Percentiles rank a stretch among this genome's conserved stretches.
Conservation (phyloP, 2,113 vertebrate genomes). For the Nothocercus julius region DNA sequence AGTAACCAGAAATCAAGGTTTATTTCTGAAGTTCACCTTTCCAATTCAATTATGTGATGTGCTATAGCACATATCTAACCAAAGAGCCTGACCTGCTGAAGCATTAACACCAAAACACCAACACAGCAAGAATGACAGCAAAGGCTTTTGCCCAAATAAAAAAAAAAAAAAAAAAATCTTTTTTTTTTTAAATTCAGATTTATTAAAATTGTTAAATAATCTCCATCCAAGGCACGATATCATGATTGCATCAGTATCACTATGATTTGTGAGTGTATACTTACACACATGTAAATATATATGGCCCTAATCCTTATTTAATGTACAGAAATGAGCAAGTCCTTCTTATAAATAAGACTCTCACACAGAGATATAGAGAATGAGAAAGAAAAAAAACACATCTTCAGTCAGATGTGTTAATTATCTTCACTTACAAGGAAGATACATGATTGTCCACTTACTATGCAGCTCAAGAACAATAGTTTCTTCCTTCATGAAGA, state of each 20-base stretch:
- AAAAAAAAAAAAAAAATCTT: neutral
- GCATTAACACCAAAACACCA: neutral
- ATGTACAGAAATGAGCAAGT: neutral
- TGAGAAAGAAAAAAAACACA: neutral
- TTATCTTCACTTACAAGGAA: constrained; percentile 9
- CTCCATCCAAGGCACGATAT: neutral
- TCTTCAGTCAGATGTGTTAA: constrained; percentile 3
- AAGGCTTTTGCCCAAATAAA: neutral
- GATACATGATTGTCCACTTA: constrained; percentile 4
- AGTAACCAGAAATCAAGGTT: neutral
- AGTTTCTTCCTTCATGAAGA: neutral
- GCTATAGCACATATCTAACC: constrained; percentile 1
- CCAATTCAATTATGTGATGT: neutral
- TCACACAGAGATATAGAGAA: neutral
- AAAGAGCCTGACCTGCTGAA: neutral
- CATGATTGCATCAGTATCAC: neutral
- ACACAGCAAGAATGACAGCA: neutral
- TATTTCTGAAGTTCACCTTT: constrained; percentile 26
- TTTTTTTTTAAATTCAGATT: neutral
- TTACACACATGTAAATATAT: neutral
- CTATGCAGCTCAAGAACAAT: neutral
- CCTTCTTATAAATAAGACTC: neutral
- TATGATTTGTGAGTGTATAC: neutral
- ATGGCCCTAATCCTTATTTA: neutral
- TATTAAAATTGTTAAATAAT: neutral